Percentiles rank a stretch among this genome's conserved stretches.
phyloP scores from a whole-genome alignment of 53 echinoderm and acorn worm genomes.

The Holothuria scabra region DNA sequence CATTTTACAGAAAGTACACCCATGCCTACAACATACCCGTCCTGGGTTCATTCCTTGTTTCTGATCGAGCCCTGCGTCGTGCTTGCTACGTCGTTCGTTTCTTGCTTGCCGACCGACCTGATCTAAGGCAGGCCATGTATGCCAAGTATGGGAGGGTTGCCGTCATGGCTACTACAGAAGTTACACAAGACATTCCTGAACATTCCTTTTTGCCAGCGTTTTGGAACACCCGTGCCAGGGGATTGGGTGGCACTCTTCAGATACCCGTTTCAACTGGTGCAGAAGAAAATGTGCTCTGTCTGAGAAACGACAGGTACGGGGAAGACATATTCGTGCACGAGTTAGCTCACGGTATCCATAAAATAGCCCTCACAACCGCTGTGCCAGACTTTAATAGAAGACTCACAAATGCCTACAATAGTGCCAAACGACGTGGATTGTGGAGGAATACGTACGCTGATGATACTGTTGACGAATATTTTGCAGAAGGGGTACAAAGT shows the following conservation, averaged over 20 bases:
- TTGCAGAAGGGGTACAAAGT: slow-evolving; percentile 75
- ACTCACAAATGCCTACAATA: slow-evolving; percentile 34
- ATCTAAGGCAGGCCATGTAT: slow-evolving; percentile 74
- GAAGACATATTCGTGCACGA: slow-evolving; percentile 79
- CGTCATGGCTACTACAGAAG: slow-evolving; percentile 69
- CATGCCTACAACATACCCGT: too few species aligned
- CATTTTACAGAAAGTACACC: too few species aligned
- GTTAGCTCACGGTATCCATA: slow-evolving; percentile 71
- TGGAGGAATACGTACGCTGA: slow-evolving; percentile 73
- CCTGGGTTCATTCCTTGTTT: too few species aligned
- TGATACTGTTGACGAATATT: slow-evolving; percentile 61
- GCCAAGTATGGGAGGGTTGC: slow-evolving; percentile 73
- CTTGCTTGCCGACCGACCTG: slow-evolving; percentile 67
- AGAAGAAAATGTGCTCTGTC: slow-evolving; percentile 61
- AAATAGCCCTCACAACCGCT: slow-evolving; percentile 54
- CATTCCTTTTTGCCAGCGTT: slow-evolving; percentile 65
- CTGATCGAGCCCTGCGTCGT: slow-evolving; percentile 56
- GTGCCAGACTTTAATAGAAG: slow-evolving; percentile 30
- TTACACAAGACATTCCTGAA: slow-evolving; percentile 82
- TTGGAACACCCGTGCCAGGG: too few species aligned
- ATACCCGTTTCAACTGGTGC: too few species aligned
- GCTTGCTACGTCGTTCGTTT: slow-evolving; percentile 69
- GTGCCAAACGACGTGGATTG: slow-evolving; percentile 49
- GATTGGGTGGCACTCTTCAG: too few species aligned
- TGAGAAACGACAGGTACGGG: slow-evolving; percentile 60